Base-by-base conservation (phyloP, 1,140 invertebrate genomes). In the Schlechtendalia chinensis region DNA sequence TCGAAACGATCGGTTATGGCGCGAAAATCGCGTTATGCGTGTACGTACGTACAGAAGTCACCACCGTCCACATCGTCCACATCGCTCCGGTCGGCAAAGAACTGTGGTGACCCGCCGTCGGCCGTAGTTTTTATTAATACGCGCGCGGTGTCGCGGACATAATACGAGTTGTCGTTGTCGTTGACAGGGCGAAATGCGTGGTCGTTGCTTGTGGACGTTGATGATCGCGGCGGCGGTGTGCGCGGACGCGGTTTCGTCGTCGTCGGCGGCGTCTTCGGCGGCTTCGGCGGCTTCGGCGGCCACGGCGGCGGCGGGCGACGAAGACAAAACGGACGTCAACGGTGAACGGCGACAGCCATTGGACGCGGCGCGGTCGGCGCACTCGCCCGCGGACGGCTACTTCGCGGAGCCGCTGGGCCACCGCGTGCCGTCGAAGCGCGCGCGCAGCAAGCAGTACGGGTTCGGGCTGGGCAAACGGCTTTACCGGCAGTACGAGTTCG, bases 341-440 rank as follows among this genome's bases (percentile, higher is more conserved):
- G 32, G 32, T 39, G 32, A 39, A 24, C 47, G 47, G 22, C 6
- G 22, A 22, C n/a, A 29, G 10, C 4, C 71, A 47, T 32, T 56
- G 22, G 56, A 14, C 74, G 3, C 74, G n/a, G 56, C 19, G 56
- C 0, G 39, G 24, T 0, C 72, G 45, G n/a, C 54, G 24, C 16
- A n/a, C n/a, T n/a, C 71, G 14, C 19, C 19, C 10, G 74, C 32
- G 8, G 74, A 77, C 3, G 32, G 32, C 16, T 79, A 79, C 19
- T 79, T 79, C 39, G 32, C 16, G 1, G 75, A 63, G 14, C 75
- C 75, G 12, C 74, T 77, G 32, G 39, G 22, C 12, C 63, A 79
- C 47, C 5, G n/a, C n/a, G n/a, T 17, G 8, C 47, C 5, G 22
- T 11, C 39, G 6, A 79, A 79, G 14, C 86, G 90, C 84, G 67